Base-by-base conservation (phyloP, 2,797 vertebrate genomes). In the Argyrosomus regius region DNA sequence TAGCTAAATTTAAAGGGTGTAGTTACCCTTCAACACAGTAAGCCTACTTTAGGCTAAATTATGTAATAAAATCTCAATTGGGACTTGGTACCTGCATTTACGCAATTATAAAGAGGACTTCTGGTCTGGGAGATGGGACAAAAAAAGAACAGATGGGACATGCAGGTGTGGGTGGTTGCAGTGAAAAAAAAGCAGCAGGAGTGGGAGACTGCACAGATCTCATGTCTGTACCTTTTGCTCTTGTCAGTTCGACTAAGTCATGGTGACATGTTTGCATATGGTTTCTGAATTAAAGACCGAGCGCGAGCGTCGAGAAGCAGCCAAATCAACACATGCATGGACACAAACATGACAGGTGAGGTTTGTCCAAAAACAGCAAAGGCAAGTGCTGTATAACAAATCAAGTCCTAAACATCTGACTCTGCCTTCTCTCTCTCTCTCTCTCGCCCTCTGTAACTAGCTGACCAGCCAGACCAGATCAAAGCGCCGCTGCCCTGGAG, bases 401-500 rank as follows among this genome's bases (percentile, higher is more conserved):
- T 70, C n/a, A 53, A 71, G 77, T 77, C 71, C 75, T 72, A 61
- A 73, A 53, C 61, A 70, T 76, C 79, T 81, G 83, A 84, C 67
- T 64, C 53, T 20, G 24, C 41, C 59, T 35, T 31, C 50, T 24
- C 72, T 31, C 71, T 83, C 54, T 8, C 54, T 8, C 35, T 39
- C 8, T 9, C 71, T 83, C 50, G 9, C 72, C 63, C 70, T 65
- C 80, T 74, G 63, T 58, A 74, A 76, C 63, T 28, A 66, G 50
- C 58, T 62, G 58, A 62, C 73, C 63, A 75, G 63, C 91, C 84
- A 85, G 82, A 57, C 83, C 82, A 83, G 81, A 90, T 90, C 80
- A 93, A 86, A 93, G 75, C 39, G 60, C 69, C 41, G 58, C 77
- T 74, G 60, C 61, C 80, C 66, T 13, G 59, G 46, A 77, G 87